Percentiles rank a stretch among this genome's conserved stretches.
Evolutionary conservation across 2,113 vertebrate genomes (phyloP).

Genomic region (Mormyrus iriodes): DNA sequence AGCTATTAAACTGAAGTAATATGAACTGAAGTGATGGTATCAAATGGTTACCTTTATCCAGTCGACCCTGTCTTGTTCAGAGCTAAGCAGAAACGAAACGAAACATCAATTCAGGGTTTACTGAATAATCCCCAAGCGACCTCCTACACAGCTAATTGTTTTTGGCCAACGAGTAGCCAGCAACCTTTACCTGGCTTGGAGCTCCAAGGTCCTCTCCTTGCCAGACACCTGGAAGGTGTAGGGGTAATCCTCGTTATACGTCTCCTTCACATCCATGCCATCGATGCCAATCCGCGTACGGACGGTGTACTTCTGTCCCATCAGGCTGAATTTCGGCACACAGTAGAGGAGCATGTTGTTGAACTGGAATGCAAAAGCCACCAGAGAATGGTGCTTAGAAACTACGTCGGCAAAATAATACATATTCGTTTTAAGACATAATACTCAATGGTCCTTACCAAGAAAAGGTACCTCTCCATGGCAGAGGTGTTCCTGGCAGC

Average conservation of each 20-base stretch:
- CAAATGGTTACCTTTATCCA: slow-evolving; percentile 80
- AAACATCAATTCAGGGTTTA: neutral
- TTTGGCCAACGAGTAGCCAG: neutral
- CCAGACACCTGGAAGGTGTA: slow-evolving; percentile 90
- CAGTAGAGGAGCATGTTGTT: slow-evolving; percentile 94
- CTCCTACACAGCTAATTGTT: neutral
- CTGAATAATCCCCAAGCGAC: neutral
- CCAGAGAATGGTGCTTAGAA: neutral
- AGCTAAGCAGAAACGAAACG: slow-evolving; percentile 59
- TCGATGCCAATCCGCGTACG: slow-evolving; percentile 81
- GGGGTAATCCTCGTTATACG: slow-evolving; percentile 79
- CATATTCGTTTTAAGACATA: neutral
- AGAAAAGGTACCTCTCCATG: slow-evolving; percentile 83
- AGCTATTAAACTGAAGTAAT: neutral
- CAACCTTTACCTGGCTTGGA: slow-evolving; percentile 76
- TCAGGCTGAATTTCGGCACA: slow-evolving; percentile 85
- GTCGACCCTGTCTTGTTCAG: slow-evolving; percentile 79
- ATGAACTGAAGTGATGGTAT: neutral
- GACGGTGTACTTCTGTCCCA: slow-evolving; percentile 79
- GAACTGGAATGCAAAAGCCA: slow-evolving; percentile 60
- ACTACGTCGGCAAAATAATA: neutral
- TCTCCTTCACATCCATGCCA: slow-evolving; percentile 83
- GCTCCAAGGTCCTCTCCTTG: slow-evolving; percentile 80
- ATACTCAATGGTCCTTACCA: slow-evolving; percentile 63
- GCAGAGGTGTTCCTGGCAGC: slow-evolving; percentile 86